Percentiles rank a stretch among this genome's conserved stretches.
These are phyloP conservation scores for Pollimyrus isidori DNA, from an alignment of 2,113 vertebrate species.

Conservation along the genomic window DNA sequence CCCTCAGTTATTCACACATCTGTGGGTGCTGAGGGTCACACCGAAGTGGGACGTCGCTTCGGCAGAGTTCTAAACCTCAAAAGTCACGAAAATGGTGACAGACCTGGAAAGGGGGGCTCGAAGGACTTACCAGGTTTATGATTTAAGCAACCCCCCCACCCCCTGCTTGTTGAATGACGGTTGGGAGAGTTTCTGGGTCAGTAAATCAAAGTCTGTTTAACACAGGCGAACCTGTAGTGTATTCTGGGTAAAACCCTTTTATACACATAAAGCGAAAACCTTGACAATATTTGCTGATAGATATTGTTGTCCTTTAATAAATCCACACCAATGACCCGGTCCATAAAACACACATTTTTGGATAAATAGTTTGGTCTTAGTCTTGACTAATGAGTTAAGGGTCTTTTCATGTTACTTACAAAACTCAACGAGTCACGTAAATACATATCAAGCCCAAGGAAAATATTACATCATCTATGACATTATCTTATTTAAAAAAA, in stretches of 20 bases:
- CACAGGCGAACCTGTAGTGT: conserved; percentile 54
- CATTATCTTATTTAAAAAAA: neutral
- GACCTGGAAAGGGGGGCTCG: conserved; percentile 20
- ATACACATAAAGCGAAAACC: neutral
- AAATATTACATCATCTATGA: neutral
- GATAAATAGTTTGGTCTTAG: neutral
- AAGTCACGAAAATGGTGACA: conserved; percentile 35
- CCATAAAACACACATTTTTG: neutral
- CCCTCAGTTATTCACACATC: neutral
- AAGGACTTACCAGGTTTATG: neutral
- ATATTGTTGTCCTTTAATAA: neutral
- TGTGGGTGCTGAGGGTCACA: conserved; percentile 26
- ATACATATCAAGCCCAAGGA: neutral
- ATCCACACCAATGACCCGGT: neutral
- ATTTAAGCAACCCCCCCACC: neutral
- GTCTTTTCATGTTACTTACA: neutral
- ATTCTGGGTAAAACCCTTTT: conserved; percentile 37
- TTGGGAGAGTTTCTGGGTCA: conserved; percentile 54
- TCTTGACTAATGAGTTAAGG: neutral
- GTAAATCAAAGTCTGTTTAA: conserved; percentile 55
- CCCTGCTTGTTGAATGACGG: conserved; percentile 39
- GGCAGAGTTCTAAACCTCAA: conserved; percentile 50
- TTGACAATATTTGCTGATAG: neutral
- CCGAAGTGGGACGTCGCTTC: conserved; percentile 61
- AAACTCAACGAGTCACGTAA: neutral